Base-by-base conservation (phyloP, 1,140 invertebrate species). In the Drosophila athabasca region DNA sequence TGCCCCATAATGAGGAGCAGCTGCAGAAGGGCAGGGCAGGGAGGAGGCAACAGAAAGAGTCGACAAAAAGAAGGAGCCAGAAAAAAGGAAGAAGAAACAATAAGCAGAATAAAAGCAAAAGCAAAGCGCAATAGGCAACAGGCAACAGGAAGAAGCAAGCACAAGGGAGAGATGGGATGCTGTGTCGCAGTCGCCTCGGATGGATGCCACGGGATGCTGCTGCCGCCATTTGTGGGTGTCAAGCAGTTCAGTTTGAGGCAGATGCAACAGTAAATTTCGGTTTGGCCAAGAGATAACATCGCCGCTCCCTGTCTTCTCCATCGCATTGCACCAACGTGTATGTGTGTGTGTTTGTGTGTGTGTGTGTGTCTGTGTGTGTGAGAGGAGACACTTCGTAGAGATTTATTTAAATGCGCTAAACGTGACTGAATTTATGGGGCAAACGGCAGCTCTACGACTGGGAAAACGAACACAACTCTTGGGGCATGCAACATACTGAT, bases 341-440 rank as follows among this genome's bases (percentile, higher is more conserved):
- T 41, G n/a, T 53, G 31, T 24, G 55, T 24, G 39, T 61, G 31
- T 46, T 17, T 57, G 50, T 46, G 13, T 50, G 39, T 44, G 43
- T 49, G 22, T 49, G 51, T 39, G 11, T 39, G 3, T 19, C 17
- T 44, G 43, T 49, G 22, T 49, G 51, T 39, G 11, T 39, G 3
- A 19, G 17, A 19, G 17, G 17, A 19, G 17, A 19, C 35, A 13
- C 46, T 51, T 26, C 29, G 46, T 50, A 19, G 57, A 76, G 79
- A 80, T 90, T 89, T 62, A 85, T 82, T 85, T 81, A 90, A 90
- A 90, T 90, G 79, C 74, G 54, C 53, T 31, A 70, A 89, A 90
- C 89, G 89, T 90, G 89, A 83, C 89, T 85, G 55, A 90, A 90
- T 90, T 90, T 90, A 90, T 90, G 76, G 61, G 65, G 46, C 59